Percentiles rank a stretch among this genome's conserved stretches.
Evolutionary conservation across 2,113 vertebrate genomes (phyloP).

Genomic region (Promerops cafer): DNA sequence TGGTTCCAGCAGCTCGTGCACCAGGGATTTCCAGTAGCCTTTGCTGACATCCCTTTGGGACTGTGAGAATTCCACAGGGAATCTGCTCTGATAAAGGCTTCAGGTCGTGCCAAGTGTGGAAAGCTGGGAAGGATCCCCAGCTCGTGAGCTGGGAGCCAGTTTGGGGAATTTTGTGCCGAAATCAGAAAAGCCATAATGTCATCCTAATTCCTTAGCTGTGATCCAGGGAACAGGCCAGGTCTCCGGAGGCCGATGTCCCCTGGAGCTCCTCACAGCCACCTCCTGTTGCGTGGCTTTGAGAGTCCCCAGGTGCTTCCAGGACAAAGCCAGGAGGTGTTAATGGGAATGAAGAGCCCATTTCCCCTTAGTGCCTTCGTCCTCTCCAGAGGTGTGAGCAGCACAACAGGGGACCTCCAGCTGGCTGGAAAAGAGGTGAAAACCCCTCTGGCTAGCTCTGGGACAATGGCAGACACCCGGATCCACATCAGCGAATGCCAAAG

Average conservation of each 20-base stretch:
- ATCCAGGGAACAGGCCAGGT: background rate
- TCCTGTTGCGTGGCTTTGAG: background rate
- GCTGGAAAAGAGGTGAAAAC: background rate
- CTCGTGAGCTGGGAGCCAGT: background rate
- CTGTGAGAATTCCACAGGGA: background rate
- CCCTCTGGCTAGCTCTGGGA: background rate
- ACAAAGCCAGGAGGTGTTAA: background rate
- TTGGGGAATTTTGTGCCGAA: background rate
- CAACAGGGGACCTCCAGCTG: background rate
- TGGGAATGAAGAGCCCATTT: background rate
- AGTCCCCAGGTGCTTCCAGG: background rate
- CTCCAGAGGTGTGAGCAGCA: background rate
- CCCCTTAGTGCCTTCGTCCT: background rate
- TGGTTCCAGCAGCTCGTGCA: background rate
- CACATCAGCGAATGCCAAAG: background rate
- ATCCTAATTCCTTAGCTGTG: background rate
- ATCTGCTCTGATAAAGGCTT: background rate
- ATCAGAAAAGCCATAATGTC: background rate
- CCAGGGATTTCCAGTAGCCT: background rate
- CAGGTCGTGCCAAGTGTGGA: background rate
- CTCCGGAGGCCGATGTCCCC: background rate
- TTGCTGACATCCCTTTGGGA: background rate
- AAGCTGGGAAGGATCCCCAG: background rate
- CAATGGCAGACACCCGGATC: background rate
- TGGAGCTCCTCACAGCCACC: background rate